Evolutionary conservation across 92 coral and sea anemone genomes (phyloP).

Genomic region (Zoanthus sansibaricus): DNA sequence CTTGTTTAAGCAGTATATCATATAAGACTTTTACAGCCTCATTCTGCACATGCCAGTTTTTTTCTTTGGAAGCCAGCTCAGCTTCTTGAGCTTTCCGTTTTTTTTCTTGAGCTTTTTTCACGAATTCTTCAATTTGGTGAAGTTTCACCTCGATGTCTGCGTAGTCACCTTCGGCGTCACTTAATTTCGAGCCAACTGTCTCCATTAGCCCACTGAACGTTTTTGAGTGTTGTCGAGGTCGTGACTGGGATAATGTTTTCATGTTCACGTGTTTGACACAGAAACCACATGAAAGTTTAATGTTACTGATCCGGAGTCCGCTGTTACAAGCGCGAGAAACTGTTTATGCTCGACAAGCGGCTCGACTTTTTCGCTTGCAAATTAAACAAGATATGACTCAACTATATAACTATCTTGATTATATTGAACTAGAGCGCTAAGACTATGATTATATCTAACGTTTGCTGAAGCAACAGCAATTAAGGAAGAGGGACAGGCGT

Average conservation of each 20-base stretch:
- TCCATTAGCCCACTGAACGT: slow-evolving; percentile 37
- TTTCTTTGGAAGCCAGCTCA: not conserved
- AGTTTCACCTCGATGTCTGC: slow-evolving; percentile 32
- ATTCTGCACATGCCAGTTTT: not conserved
- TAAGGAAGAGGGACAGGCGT: slow-evolving; percentile 3
- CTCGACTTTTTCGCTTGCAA: not conserved
- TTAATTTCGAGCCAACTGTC: slow-evolving; percentile 32
- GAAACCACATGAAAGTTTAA: slow-evolving; percentile 5
- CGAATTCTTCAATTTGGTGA: slow-evolving; percentile 37
- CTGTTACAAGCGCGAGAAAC: not conserved
- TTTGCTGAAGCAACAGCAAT: slow-evolving; percentile 31
- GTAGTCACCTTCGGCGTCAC: slow-evolving; percentile 43
- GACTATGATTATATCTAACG: slow-evolving; percentile 12
- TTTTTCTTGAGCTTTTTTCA: slow-evolving; percentile 28
- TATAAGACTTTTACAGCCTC: slow-evolving; percentile 76
- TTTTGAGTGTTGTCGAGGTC: slow-evolving; percentile 27
- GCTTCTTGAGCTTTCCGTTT: not conserved
- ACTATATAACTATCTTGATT: no score
- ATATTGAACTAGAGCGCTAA: slow-evolving; percentile 27
- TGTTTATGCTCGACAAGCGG: not conserved
- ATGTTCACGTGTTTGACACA: slow-evolving; percentile 39
- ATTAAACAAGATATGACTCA: no score
- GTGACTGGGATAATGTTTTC: slow-evolving; percentile 29
- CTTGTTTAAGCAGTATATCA: slow-evolving; percentile 76
- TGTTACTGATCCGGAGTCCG: not conserved